Conservation (phyloP, 2,113 vertebrate genomes). For the Sprattus sprattus region DNA sequence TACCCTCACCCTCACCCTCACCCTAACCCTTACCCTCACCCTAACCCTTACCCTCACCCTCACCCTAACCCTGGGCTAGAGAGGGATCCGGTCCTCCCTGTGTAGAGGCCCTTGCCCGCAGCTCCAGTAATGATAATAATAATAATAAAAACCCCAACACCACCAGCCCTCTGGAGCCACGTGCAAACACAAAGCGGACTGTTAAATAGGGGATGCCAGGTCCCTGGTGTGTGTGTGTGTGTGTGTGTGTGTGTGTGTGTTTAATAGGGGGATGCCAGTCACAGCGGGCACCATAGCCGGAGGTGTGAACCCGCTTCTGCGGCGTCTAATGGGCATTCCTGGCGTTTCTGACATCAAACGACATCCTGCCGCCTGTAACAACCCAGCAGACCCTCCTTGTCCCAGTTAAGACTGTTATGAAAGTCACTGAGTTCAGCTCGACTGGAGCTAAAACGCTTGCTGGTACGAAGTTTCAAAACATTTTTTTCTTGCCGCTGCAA, state of each 20-base stretch:
- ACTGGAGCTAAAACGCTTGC: background rate
- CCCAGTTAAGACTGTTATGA: background rate
- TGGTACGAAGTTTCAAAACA: background rate
- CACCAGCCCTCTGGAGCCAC: background rate
- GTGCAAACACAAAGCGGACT: background rate
- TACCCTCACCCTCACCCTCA: too few relatives aligned
- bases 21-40: too few relatives aligned
- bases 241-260: too few relatives aligned
- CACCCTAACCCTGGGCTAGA: too few relatives aligned
- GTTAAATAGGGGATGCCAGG: background rate
- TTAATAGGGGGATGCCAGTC: background rate
- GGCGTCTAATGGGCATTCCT: background rate
- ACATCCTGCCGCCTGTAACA: background rate
- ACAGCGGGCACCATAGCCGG: background rate
- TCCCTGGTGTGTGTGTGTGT: too few relatives aligned
- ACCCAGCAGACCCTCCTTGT: background rate
- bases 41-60: too few relatives aligned
- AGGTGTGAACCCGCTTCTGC: background rate
- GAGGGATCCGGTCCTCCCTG: background rate
- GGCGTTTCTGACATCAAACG: background rate
- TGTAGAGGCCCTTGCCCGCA: background rate
- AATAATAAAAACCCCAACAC: background rate
- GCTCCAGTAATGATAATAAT: background rate
- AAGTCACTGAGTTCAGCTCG: background rate
- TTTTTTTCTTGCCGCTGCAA: background rate